phyloP scores from a whole-genome alignment of 2,113 vertebrate genomes.

The Pollimyrus isidori region DNA sequence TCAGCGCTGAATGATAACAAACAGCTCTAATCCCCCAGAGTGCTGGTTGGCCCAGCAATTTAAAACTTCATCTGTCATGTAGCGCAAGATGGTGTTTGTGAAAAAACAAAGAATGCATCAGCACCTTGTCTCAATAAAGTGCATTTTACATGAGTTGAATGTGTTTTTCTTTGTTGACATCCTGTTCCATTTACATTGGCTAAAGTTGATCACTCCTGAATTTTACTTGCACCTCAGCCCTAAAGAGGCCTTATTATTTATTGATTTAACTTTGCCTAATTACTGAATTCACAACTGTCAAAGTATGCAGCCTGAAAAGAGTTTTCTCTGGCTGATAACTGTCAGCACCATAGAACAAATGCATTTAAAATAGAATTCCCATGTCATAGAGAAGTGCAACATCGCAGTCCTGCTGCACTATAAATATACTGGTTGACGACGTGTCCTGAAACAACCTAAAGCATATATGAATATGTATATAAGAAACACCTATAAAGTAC shows the following conservation, averaged over 20 bases:
- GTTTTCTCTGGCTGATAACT: neutral
- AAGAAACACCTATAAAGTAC: neutral
- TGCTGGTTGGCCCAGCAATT: neutral
- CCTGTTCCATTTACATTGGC: neutral
- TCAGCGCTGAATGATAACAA: neutral
- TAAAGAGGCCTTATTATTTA: neutral
- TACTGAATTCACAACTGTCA: neutral
- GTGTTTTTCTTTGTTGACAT: neutral
- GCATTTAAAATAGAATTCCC: neutral
- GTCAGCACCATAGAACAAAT: neutral
- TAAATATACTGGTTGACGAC: neutral
- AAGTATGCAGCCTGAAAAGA: neutral
- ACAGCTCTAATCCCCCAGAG: neutral
- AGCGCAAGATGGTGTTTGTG: neutral
- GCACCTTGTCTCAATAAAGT: neutral
- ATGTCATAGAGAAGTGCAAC: neutral
- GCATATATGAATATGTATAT: neutral
- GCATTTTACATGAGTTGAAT: neutral
- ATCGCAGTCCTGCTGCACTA: neutral
- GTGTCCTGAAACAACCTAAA: neutral
- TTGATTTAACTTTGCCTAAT: neutral
- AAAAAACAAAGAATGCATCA: neutral
- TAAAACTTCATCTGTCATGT: neutral
- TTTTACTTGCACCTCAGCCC: neutral
- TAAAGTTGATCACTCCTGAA: neutral